Evolutionary conservation across 1,140 invertebrate species (phyloP).

Genomic region (Saxidomus purpurata): DNA sequence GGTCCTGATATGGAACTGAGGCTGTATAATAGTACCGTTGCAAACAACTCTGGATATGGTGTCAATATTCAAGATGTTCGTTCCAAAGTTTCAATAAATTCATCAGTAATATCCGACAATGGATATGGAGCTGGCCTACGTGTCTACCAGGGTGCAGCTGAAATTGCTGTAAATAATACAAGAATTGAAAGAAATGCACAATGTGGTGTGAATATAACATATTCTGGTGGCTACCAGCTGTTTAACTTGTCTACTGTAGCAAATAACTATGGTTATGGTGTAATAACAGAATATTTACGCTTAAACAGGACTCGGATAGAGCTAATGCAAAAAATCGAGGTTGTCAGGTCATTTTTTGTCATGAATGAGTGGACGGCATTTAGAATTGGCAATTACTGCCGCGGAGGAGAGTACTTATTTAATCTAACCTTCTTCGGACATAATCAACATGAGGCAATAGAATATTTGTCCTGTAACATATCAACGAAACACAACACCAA

Average conservation of each 20-base stretch:
- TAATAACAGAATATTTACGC: conserved; percentile 80
- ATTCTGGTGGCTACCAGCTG: conserved; percentile 95
- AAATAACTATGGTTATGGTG: conserved; percentile 83
- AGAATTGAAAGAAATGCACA: conserved; percentile 79
- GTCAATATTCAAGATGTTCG: conserved; percentile 84
- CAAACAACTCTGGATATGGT: conserved; percentile 84
- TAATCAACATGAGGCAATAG: conserved; percentile 82
- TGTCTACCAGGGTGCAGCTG: conserved; percentile 84
- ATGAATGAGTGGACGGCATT: conserved; percentile 83
- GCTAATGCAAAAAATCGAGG: conserved; percentile 77
- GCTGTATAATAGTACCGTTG: conserved; percentile 80
- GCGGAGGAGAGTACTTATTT: conserved; percentile 77
- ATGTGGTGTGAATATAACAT: conserved; percentile 92
- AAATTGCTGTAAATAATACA: conserved; percentile 83
- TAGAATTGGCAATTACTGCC: conserved; percentile 85
- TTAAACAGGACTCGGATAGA: conserved; percentile 82
- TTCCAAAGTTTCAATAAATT: conserved; percentile 82
- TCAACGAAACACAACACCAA: conserved; percentile 76
- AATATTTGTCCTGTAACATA: conserved; percentile 85
- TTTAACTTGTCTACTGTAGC: conserved; percentile 92
- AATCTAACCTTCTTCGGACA: conserved; percentile 82
- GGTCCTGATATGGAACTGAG: conserved; percentile 81
- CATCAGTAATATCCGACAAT: conserved; percentile 81
- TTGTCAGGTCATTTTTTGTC: conserved; percentile 77
- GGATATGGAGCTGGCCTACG: conserved; percentile 84